Base-by-base conservation (phyloP, 1,140 invertebrate genomes). In the Heliothis subflexa region DNA sequence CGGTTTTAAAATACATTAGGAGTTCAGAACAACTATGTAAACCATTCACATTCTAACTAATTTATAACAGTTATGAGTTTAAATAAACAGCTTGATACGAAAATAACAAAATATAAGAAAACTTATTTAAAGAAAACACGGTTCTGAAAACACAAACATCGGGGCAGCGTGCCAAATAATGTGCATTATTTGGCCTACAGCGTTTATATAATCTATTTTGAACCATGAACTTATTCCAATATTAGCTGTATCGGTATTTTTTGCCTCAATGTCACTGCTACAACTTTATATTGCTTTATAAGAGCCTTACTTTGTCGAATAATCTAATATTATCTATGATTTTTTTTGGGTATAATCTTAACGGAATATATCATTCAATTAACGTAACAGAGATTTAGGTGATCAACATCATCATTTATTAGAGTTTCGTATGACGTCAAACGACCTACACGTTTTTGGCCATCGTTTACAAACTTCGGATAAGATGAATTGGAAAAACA, bases 251-350 rank as follows among this genome's bases (percentile, higher is more conserved):
- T 71, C 49, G 68, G 68, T 49, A 71, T 73, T 73, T 73, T 18
- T 52, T 55, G 47, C 49, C 40, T 57, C 49, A 80, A 71, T 78
- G 50, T 71, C 71, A 72, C 28, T 68, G 64, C n/a, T 64, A 64
- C 33, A 1, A 12, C 21, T 13, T 57, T 10, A 3, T 54, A 54
- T 16, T 9, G 52, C 3, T 3, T 16, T 14, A 2, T 14, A 54
- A 54, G 13, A 54, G 33, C 33, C 33, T 40, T 40, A 40, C 33
- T 40, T 40, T 40, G 33, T 40, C 7, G 33, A 40, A 40, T 40
- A 5, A 40, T 40, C 5, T 7, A 5, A 40, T 40, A 7, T 40
- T 40, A n/a, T n/a, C n/a, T n/a, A 40, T 40, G 4, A 40, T 0
- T 40, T 40, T 40, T n/a, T 9, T 40, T 9, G 7, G 33, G 33